Evolutionary conservation across 1,140 invertebrate species (phyloP), one percentile per base, ranked within the genome.

Genomic region (Sarcophaga peregrina): DNA sequence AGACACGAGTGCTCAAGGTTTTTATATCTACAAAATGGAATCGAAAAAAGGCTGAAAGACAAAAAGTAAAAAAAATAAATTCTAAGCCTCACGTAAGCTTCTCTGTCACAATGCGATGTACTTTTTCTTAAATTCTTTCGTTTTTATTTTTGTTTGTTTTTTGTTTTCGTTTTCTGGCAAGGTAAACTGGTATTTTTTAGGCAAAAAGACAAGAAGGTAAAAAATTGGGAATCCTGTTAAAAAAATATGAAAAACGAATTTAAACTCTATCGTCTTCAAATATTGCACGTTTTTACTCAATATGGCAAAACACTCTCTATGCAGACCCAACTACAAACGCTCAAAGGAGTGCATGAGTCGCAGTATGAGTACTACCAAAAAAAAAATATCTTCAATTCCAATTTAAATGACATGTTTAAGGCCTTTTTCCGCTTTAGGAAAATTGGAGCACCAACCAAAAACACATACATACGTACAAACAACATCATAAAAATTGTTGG

Each of bases 61-160:
- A 11, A 54, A 54, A 54, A n/a, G n/a, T n/a, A n/a, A n/a, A 37
- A 37, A 58, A 58, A 58, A 37, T 20, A 68, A 68, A 68, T 58
- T 8, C 62, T 68, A 68, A 68, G 62, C 62, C 62, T 68, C 62
- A 68, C 62, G 62, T 68, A 68, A 68, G 62, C 62, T 68, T 68
- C 17, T 68, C 62, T 68, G 17, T 68, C 62, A 68, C n/a, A 17
- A 17, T 20, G 20, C 62, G 25, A 37, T 37, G 25, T 68, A 68
- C 62, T 20, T 68, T 20, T 58, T 15, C 62, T 68, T 58, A 7
- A 58, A 37, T 37, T 37, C 25, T 37, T 37, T 37, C 25, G 4
- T 37, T 37, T 37, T 37, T 13, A 3, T 15, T 68, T 8, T 68
- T 68, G 20, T 58, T 58, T 58, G 11, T 13, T 37, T 37, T 37